phyloP scores from a whole-genome alignment of 2,888 invertebrate species.

The Lysandra coridon region DNA sequence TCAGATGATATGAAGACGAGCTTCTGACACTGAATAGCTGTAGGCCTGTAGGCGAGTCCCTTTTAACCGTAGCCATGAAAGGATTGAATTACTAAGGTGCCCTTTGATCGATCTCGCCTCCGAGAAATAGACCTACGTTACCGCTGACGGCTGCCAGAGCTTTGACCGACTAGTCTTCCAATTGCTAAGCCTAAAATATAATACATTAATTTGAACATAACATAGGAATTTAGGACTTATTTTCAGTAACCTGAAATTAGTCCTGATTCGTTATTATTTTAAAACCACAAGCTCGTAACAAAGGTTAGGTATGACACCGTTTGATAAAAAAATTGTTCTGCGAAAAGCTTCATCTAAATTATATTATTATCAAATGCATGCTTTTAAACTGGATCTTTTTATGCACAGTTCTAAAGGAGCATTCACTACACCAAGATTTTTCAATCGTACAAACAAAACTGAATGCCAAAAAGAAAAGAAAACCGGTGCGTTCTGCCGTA shows the following conservation, averaged over 20 bases:
- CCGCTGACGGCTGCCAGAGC: neutral
- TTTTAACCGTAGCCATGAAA: slow-evolving; percentile 38
- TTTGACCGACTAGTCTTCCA: neutral
- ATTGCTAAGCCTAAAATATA: neutral
- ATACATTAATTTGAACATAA: neutral
- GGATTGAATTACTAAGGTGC: slow-evolving; percentile 43
- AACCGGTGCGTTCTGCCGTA: slow-evolving; percentile 60
- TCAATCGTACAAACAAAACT: slow-evolving; percentile 38
- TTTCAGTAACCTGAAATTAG: too few species aligned
- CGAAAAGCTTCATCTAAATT: neutral
- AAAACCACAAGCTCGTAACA: neutral
- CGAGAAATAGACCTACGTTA: neutral
- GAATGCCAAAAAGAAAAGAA: slow-evolving; percentile 70
- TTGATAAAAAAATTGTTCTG: too few species aligned
- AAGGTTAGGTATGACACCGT: neutral
- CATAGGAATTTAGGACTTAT: neutral
- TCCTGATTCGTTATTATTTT: neutral
- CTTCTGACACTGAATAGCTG: slow-evolving; percentile 54
- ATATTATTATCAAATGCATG: neutral
- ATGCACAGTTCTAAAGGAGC: slow-evolving; percentile 1
- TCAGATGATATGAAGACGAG: slow-evolving; percentile 63
- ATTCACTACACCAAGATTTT: slow-evolving; percentile 27
- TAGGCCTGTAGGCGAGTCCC: slow-evolving; percentile 33
- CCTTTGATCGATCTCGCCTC: slow-evolving; percentile 39
- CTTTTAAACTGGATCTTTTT: slow-evolving; percentile 1